Base-by-base conservation (phyloP, 2,888 invertebrate genomes). In the Dryomyza anilis region DNA sequence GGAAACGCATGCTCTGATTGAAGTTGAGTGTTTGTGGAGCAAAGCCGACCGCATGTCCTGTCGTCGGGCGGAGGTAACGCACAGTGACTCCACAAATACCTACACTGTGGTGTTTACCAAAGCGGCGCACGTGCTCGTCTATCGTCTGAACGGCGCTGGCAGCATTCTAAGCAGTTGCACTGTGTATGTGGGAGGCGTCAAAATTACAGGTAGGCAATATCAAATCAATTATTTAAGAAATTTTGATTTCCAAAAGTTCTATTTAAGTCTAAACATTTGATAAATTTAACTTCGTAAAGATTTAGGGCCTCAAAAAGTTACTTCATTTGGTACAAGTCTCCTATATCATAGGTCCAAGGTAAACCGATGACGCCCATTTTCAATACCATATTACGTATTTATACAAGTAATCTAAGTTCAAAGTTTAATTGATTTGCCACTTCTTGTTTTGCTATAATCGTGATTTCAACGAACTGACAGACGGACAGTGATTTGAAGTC, bases 51-150 rank as follows among this genome's bases (percentile, higher is more conserved):
- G 74, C 29, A 74, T 81, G 69, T 69, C 71, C 0, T 69, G 77
- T 33, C 76, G 76, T 14, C 68, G 74, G 50, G 73, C 75, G 7
- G 52, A 72, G 21, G 73, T 79, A 2, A 65, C 69, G 1, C 64
- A 67, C 23, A 70, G 63, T n/a, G 21, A 65, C 0, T 53, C 71
- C 3, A 60, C 33, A 0, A 53, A 74, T 14, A 73, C 69, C 23
- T 75, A 76, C 65, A 73, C 76, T 16, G 68, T 80, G 12, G 69
- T 74, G 16, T 76, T 75, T 56, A 72, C 73, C 39, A 82, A 82
- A 63, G 73, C 71, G 0, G 73, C 78, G 0, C 77, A 81, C 70
- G 8, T 80, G 5, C 61, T 82, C 1, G 67, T 71, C n/a, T 82
- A 78, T 72, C 63, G 73, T 23, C 55, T 79, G 43, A 69, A 52